Percentiles rank a stretch among this genome's conserved stretches.
Conservation (phyloP, 2,113 vertebrate genomes). For the Lepisosteus osseus region DNA sequence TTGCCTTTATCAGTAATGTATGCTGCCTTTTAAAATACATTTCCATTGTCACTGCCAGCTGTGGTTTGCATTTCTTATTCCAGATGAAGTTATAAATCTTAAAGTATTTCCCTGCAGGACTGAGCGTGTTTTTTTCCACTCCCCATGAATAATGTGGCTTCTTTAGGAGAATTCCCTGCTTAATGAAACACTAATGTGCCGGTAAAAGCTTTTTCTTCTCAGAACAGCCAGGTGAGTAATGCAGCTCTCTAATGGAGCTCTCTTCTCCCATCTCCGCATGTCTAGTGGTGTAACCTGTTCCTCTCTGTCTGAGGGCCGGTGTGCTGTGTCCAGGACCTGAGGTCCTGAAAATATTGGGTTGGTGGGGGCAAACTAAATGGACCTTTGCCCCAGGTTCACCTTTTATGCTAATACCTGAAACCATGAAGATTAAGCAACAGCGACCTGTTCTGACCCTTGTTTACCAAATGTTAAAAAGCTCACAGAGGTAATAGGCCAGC, state of each 20-base stretch:
- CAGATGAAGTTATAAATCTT: too few relatives aligned
- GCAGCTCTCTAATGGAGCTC: constrained; percentile 29
- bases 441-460: too few relatives aligned
- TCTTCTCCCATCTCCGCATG: constrained; percentile 52
- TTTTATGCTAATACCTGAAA: too few relatives aligned
- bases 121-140: constrained; percentile 15
- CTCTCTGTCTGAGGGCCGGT: constrained; percentile 19
- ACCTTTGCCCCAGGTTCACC: too few relatives aligned
- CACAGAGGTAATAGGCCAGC: too few relatives aligned
- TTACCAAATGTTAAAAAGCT: too few relatives aligned
- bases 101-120: too few relatives aligned
- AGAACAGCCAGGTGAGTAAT: constrained; percentile 61
- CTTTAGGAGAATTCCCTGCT: constrained; percentile 70
- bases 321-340: neutral
- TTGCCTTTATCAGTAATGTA: too few relatives aligned
- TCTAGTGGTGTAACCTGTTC: constrained; percentile 37
- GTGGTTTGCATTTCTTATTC: too few relatives aligned
- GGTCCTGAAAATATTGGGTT: neutral
- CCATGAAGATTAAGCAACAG: too few relatives aligned
- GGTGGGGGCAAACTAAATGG: neutral
- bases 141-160: constrained; percentile 32
- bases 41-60: too few relatives aligned
- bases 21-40: too few relatives aligned
- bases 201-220: constrained; percentile 41
- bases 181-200: constrained; percentile 70